A percentile compares a stretch with the other conserved stretches of the same genome.
Evolutionary conservation across 1,140 invertebrate species (phyloP).

Genomic region (Scaptomyza graminum): DNA sequence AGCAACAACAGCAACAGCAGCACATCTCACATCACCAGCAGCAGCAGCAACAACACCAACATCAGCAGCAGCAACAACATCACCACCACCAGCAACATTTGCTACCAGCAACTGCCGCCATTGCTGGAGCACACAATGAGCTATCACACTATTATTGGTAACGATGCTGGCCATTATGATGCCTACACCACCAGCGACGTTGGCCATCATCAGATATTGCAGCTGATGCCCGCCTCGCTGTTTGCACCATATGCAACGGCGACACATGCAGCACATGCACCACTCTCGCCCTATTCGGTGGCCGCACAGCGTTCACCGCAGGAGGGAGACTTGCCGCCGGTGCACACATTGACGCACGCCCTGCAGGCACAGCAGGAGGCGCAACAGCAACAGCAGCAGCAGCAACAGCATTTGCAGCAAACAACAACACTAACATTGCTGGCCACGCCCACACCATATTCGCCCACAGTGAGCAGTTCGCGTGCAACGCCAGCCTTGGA

Average conservation of each 20-base stretch:
- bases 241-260: constrained; percentile 52
- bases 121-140: constrained; percentile 81
- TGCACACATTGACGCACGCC: constrained; percentile 64
- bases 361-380: constrained; percentile 61
- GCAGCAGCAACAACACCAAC: constrained; percentile 58
- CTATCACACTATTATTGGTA: constrained; percentile 84
- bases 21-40: constrained; percentile 51
- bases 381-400: constrained; percentile 54
- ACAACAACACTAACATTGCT: constrained; percentile 57
- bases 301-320: constrained; percentile 75
- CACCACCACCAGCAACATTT: constrained; percentile 58
- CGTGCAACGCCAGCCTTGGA: constrained; percentile 62
- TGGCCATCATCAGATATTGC: constrained; percentile 62
- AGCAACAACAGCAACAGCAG: constrained; percentile 39
- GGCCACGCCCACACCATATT: constrained; percentile 64
- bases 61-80: constrained; percentile 72
- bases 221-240: constrained; percentile 63
- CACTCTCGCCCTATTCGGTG: constrained; percentile 64
- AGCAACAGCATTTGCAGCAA: constrained; percentile 44
- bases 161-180: constrained; percentile 36
- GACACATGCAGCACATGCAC: constrained; percentile 10
- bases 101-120: constrained; percentile 80
- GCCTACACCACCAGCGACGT: constrained; percentile 48
- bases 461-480: constrained; percentile 74
- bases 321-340: constrained; percentile 75